A percentile compares a stretch with the other conserved stretches of the same genome.
phyloP scores from a whole-genome alignment of 2,888 invertebrate species.

The Philopedon plagiatum region DNA sequence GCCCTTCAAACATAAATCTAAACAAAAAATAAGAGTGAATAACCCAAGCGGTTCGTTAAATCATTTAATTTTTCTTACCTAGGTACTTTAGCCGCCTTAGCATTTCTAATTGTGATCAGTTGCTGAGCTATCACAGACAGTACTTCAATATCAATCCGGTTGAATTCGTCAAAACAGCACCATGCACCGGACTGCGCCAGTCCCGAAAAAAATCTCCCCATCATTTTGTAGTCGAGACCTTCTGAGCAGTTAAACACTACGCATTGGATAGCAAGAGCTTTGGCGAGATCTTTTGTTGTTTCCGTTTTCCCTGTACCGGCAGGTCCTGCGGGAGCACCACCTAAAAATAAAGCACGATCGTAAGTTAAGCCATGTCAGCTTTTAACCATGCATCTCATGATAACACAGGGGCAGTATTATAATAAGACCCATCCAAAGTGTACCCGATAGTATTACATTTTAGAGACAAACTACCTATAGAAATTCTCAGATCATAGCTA shows the following conservation, averaged over 20 bases:
- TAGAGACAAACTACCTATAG: too few relatives aligned
- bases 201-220: constrained; percentile 93
- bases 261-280: constrained; percentile 89
- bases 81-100: constrained; percentile 79
- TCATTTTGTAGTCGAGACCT: constrained; percentile 83
- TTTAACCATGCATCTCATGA: too few relatives aligned
- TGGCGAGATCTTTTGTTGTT: constrained; percentile 91
- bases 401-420: too few relatives aligned
- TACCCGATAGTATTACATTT: too few relatives aligned
- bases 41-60: not conserved
- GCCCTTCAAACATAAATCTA: constrained; percentile 91
- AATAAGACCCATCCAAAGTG: too few relatives aligned
- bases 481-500: constrained; percentile 23
- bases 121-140: constrained; percentile 92
- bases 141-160: constrained; percentile 92
- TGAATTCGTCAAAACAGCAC: constrained; percentile 95
- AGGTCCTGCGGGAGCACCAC: constrained; percentile 92
- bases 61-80: constrained; percentile 65
- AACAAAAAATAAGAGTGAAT: constrained; percentile 46
- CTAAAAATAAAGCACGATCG: too few relatives aligned
- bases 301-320: constrained; percentile 93
- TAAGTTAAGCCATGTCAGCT: too few relatives aligned
- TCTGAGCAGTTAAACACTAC: constrained; percentile 95
- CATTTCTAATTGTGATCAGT: constrained; percentile 88
- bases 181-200: constrained; percentile 92